Base-by-base conservation (phyloP, 2,113 vertebrate species). In the Hypomesus transpacificus region DNA sequence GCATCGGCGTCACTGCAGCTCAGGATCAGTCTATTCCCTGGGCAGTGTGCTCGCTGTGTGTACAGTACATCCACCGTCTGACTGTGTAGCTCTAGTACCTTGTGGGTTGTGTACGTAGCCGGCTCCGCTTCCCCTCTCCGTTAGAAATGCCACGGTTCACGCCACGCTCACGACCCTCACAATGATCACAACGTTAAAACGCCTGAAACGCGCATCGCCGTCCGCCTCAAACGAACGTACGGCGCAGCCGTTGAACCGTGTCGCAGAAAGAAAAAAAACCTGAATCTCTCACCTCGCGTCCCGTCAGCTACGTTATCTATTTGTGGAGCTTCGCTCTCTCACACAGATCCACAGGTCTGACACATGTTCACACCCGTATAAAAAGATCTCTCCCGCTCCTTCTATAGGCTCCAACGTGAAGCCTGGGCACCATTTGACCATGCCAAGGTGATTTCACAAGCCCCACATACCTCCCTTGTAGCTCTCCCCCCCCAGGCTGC, bases 1-100 rank as follows among this genome's bases (percentile, higher is more conserved):
- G 78, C 82, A 71, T 74, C 65, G 16, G 72, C 70, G 77, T 81
- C 81, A 73, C 76, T 70, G 76, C 39, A 51, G 68, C 74, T 85
- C 75, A 85, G 71, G 70, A 77, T 81, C 74, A 77, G 31, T 28
- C 67, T 50, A 18, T 73, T 62, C 72, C 76, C 50, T 56, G 66
- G 71, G 75, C 65, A 59, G 75, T 65, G 59, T 62, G 17, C 52
- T 18, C 17, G 17, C 52, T 53, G 21, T 58, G 51, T 21, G 66
- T 65, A 73, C 34, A 31, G 73, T 39, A 70, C 22, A 68, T 60
- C 28, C 28, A 60, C 34, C 16, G 22, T 21, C 46, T 26, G 20
- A 17, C 14, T 59, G 14, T 70, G 28, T 50, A 0, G 17, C 20
- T 21, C 54, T 46, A 34, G 7, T 34, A 34, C 31, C 31, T 34